These are phyloP conservation scores for Metridium senile DNA, from an alignment of 92 coral and sea anemone species.

Conservation along the genomic window DNA sequence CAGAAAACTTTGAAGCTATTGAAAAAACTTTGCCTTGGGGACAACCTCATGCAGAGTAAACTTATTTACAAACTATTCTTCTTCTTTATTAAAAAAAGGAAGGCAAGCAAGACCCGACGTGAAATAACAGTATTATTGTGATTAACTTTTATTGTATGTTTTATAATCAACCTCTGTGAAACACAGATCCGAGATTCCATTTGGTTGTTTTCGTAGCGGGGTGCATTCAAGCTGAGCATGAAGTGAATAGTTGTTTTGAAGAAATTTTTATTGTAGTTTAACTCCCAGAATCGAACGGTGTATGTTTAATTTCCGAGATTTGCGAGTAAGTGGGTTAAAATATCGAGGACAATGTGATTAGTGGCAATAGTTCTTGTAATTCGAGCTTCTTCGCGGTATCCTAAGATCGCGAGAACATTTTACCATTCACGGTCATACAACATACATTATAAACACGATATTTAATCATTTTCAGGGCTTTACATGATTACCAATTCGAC, in stretches of 20 bases:
- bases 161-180: neutral
- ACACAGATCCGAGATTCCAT: neutral
- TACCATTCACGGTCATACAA: neutral
- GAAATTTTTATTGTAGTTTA: neutral
- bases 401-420: constrained; percentile 16
- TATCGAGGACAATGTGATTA: neutral
- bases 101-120: neutral
- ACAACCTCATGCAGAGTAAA: constrained; percentile 14
- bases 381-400: constrained; percentile 13
- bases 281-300: neutral
- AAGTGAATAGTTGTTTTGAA: neutral
- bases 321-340: neutral
- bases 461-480: neutral
- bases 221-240: neutral
- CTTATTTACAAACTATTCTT: constrained; percentile 4
- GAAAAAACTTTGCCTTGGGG: neutral
- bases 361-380: constrained; percentile 5
- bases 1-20: neutral
- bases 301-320: neutral
- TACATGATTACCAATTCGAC: neutral
- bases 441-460: neutral
- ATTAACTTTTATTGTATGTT: neutral
- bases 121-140: neutral
- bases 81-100: neutral
- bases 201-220: neutral